Conservation (phyloP, 2,797 vertebrate genomes). For the Sebastes taczanowskii region DNA sequence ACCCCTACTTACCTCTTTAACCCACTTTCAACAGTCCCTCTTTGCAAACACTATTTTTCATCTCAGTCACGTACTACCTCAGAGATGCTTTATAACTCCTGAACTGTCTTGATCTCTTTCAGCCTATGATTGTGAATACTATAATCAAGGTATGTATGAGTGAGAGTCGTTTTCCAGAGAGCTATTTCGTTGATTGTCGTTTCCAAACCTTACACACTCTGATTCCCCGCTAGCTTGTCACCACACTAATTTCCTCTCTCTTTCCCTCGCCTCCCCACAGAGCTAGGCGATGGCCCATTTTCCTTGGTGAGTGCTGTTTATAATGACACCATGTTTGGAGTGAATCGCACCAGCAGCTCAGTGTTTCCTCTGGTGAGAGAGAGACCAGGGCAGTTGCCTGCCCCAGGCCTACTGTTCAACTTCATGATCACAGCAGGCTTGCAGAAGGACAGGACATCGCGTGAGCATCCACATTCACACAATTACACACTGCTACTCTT, state of each 20-base stretch:
- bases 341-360: constrained; percentile 88
- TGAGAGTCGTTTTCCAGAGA: neutral
- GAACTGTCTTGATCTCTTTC: constrained; percentile 67
- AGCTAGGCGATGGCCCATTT: constrained; percentile 93
- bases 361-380: constrained; percentile 89
- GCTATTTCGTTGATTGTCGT: neutral
- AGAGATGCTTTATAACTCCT: constrained; percentile 10
- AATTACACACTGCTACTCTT: neutral
- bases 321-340: constrained; percentile 90
- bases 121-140: constrained; percentile 98
- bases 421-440: constrained; percentile 96
- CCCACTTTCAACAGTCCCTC: neutral
- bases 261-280: constrained; percentile 70
- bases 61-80: constrained; percentile 2
- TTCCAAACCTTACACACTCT: neutral
- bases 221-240: neutral
- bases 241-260: constrained; percentile 18
- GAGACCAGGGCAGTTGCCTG: constrained; percentile 70
- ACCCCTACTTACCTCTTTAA: constrained; percentile 22
- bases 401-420: constrained; percentile 88
- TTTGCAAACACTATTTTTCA: constrained; percentile 2
- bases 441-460: constrained; percentile 90
- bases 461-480: constrained; percentile 78
- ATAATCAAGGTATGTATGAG: constrained; percentile 91
- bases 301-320: constrained; percentile 87